Evolutionary conservation across 2,113 vertebrate genomes (phyloP).

Genomic region (Chlamydotis undulata): DNA sequence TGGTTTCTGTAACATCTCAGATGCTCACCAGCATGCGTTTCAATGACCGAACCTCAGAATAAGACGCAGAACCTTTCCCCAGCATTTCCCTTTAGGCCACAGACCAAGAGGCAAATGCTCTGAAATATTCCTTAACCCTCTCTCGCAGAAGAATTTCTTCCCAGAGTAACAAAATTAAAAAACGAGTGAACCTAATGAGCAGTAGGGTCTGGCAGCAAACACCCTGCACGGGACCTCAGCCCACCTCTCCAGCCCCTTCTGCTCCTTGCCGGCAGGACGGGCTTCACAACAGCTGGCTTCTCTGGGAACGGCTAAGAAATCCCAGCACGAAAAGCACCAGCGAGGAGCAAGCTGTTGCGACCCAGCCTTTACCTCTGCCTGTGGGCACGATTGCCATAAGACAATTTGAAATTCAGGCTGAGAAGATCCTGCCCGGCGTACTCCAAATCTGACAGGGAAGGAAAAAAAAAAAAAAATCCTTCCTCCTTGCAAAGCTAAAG

Average conservation of each 20-base stretch:
- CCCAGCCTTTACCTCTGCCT: slow-evolving; percentile 27
- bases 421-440: background rate
- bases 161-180: background rate
- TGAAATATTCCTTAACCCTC: background rate
- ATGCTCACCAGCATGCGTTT: background rate
- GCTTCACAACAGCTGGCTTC: background rate
- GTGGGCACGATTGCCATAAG: background rate
- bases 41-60: background rate
- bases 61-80: background rate
- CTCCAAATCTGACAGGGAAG: background rate
- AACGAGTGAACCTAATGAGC: background rate
- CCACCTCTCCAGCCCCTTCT: background rate
- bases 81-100: background rate
- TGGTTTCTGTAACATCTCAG: rapidly evolving
- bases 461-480: background rate
- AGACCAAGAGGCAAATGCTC: background rate
- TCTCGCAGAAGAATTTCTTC: background rate
- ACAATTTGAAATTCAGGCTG: slow-evolving; percentile 7
- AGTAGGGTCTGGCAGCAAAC: background rate
- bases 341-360: background rate
- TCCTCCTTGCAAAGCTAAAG: background rate
- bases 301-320: background rate
- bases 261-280: rapidly evolving
- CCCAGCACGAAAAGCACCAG: background rate
- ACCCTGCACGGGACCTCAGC: background rate